Conservation (phyloP, 2,113 vertebrate species). For the Charina bottae region DNA sequence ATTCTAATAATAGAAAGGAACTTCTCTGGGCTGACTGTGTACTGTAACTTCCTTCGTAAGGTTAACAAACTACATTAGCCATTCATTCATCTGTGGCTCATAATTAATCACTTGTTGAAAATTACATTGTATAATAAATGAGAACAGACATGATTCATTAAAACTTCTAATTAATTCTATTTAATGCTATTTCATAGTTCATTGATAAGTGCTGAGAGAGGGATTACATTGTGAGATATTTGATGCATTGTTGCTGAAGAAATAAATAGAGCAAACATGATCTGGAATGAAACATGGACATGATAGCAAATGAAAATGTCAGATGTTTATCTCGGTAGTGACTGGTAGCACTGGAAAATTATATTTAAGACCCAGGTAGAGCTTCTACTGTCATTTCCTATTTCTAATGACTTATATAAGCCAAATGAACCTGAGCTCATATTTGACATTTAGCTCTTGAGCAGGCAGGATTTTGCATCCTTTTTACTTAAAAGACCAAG, state of each 20-base stretch:
- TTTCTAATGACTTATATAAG: slow-evolving; percentile 42
- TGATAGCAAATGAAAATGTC: slow-evolving; percentile 65
- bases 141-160: slow-evolving; percentile 84
- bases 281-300: slow-evolving; percentile 60
- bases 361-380: slow-evolving; percentile 34
- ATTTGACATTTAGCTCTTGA: background rate
- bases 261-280: slow-evolving; percentile 71
- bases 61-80: slow-evolving; percentile 81
- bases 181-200: slow-evolving; percentile 85
- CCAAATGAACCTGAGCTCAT: slow-evolving; percentile 14
- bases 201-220: slow-evolving; percentile 79
- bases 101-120: slow-evolving; percentile 82
- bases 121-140: slow-evolving; percentile 84
- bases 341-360: slow-evolving; percentile 24
- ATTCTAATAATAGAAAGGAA: slow-evolving; percentile 63
- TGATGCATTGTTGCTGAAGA: slow-evolving; percentile 71
- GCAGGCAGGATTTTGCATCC: background rate
- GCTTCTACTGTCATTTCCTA: slow-evolving; percentile 39
- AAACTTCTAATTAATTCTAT: slow-evolving; percentile 85
- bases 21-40: slow-evolving; percentile 55
- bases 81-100: slow-evolving; percentile 76
- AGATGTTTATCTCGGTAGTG: slow-evolving; percentile 52
- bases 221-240: slow-evolving; percentile 72
- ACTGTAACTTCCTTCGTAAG: slow-evolving; percentile 69
- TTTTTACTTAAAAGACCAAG: background rate